A percentile compares a stretch with the other conserved stretches of the same genome.
phyloP scores from a whole-genome alignment of 2,113 vertebrate genomes.

The Nycticorax nycticorax region DNA sequence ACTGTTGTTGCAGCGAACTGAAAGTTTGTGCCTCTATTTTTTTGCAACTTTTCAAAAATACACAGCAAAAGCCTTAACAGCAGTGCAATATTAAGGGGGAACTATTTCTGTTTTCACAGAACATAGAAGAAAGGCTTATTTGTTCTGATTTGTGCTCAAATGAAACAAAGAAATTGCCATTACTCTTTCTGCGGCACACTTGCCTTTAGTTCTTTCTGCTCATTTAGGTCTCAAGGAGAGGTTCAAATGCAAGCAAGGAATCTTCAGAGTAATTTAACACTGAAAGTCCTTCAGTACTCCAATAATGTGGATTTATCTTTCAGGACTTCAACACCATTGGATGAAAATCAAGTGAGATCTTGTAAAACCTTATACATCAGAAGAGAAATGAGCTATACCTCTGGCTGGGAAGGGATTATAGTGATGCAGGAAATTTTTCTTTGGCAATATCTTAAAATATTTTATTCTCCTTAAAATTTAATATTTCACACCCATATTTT shows the following conservation, averaged over 20 bases:
- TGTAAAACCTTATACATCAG: not conserved
- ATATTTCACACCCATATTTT: not conserved
- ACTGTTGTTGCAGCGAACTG: not conserved
- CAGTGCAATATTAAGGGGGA: not conserved
- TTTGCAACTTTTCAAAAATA: not conserved
- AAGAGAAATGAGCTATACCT: not conserved
- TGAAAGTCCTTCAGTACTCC: not conserved
- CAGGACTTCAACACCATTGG: not conserved
- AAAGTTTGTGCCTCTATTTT: not conserved
- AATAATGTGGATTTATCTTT: slow-evolving; percentile 11
- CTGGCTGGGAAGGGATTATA: not conserved
- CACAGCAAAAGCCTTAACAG: not conserved
- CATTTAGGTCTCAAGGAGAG: not conserved
- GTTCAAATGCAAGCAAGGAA: not conserved
- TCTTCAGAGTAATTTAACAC: not conserved
- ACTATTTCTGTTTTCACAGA: not conserved
- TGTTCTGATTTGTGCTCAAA: not conserved
- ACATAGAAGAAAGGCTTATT: not conserved
- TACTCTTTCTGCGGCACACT: not conserved
- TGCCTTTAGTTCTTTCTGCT: not conserved
- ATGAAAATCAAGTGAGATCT: not conserved
- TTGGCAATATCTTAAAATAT: not conserved
- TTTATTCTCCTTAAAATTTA: not conserved
- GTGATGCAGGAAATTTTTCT: not conserved
- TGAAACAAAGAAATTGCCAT: not conserved